Conservation (phyloP, 2,113 vertebrate species). For the Furnarius figulus region DNA sequence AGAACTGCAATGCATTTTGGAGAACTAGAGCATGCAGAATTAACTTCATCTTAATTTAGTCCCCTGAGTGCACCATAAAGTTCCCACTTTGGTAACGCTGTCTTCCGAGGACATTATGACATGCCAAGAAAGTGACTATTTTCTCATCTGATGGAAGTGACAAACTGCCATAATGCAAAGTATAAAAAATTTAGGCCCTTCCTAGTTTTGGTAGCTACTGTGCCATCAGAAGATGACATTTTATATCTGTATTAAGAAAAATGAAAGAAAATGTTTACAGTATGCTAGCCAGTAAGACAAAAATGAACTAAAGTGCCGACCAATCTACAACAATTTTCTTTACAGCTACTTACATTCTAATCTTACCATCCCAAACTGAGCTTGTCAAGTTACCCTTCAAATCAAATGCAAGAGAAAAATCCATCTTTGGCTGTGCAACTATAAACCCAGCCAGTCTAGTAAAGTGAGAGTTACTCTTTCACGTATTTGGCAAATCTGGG, state of each 20-base stretch:
- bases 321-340: not conserved
- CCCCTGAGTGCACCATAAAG: not conserved
- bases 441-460: conserved; percentile 3
- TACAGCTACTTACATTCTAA: not conserved
- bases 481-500: conserved; percentile 28
- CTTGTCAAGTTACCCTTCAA: conserved; percentile 21
- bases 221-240: not conserved
- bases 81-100: not conserved
- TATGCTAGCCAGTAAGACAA: not conserved
- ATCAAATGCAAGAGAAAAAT: conserved; percentile 28
- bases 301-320: not conserved
- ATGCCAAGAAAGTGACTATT: not conserved
- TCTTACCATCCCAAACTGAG: not conserved
- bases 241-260: not conserved
- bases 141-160: not conserved
- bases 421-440: not conserved
- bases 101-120: not conserved
- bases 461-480: conserved; percentile 47
- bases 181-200: not conserved
- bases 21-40: conserved; percentile 28
- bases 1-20: not conserved
- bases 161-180: not conserved
- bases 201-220: not conserved
- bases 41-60: not conserved
- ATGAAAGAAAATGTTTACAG: not conserved